phyloP scores from a whole-genome alignment of 2,888 invertebrate genomes.

The Luperina testacea region DNA sequence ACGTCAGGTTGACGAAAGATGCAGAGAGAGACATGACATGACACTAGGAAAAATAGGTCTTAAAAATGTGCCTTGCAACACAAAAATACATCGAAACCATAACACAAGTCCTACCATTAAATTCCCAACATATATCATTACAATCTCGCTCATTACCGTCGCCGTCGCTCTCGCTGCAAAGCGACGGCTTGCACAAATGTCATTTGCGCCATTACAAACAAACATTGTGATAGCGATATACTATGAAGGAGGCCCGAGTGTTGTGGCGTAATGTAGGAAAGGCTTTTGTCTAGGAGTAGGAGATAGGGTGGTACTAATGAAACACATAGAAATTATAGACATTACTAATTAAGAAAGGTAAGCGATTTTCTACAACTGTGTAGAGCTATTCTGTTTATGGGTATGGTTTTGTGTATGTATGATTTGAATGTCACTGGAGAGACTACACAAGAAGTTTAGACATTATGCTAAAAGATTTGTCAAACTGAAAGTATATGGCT shows the following conservation, averaged over 20 bases:
- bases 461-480: neutral
- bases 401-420: neutral
- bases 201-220: constrained; percentile 45
- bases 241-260: constrained; percentile 6
- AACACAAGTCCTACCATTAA: constrained; percentile 19
- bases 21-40: neutral
- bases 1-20: neutral
- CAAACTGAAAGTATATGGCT: neutral
- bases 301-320: neutral
- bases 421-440: neutral
- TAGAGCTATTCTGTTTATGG: neutral
- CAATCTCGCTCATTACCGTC: constrained; percentile 51
- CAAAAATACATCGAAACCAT: constrained; percentile 11
- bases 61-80: neutral
- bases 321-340: neutral
- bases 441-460: neutral
- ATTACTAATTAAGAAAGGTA: too few relatives aligned
- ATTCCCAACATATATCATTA: constrained; percentile 35
- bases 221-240: constrained; percentile 46
- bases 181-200: constrained; percentile 45
- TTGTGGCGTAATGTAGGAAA: neutral
- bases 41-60: neutral
- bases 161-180: constrained; percentile 29
- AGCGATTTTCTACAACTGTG: neutral
- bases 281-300: neutral